A percentile compares a stretch with the other conserved stretches of the same genome.
Evolutionary conservation across 2,888 invertebrate species (phyloP).

Genomic region (Diarsia rubi): DNA sequence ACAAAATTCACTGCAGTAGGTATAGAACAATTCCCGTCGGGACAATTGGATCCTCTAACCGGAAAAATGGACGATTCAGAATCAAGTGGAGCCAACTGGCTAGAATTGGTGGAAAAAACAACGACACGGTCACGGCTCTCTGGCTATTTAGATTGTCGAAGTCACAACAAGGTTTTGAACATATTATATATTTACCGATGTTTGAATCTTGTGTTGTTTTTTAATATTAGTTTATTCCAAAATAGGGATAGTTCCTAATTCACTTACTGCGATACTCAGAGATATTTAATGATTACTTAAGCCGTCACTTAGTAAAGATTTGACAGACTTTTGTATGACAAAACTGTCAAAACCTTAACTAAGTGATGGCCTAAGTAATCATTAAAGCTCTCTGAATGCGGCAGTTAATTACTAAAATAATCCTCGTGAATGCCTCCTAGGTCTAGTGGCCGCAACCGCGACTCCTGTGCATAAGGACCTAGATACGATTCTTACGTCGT

Average conservation of each 20-base stretch:
- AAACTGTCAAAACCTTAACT: too few relatives aligned
- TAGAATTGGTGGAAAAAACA: conserved; percentile 16
- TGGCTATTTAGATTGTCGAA: conserved; percentile 13
- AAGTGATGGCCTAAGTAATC: too few relatives aligned
- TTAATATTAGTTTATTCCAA: neutral
- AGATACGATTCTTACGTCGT: too few relatives aligned
- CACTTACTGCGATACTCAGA: too few relatives aligned
- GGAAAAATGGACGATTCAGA: conserved; percentile 31
- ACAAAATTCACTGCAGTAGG: neutral
- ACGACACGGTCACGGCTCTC: conserved; percentile 8
- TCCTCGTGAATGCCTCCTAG: too few relatives aligned
- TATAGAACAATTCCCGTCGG: neutral
- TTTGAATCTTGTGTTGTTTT: neutral
- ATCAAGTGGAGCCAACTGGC: conserved; percentile 41
- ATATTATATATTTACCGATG: neutral
- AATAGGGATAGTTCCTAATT: neutral
- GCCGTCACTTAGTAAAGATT: too few relatives aligned
- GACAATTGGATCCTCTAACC: conserved; percentile 34
- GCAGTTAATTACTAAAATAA: too few relatives aligned
- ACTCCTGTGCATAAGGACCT: too few relatives aligned
- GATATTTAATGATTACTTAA: too few relatives aligned
- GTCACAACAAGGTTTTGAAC: neutral
- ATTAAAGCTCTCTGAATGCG: too few relatives aligned
- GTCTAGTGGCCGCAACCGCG: too few relatives aligned
- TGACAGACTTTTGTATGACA: too few relatives aligned